These are phyloP conservation scores for Prietella phreatophila DNA, from an alignment of 2,113 vertebrate genomes.

Conservation along the genomic window DNA sequence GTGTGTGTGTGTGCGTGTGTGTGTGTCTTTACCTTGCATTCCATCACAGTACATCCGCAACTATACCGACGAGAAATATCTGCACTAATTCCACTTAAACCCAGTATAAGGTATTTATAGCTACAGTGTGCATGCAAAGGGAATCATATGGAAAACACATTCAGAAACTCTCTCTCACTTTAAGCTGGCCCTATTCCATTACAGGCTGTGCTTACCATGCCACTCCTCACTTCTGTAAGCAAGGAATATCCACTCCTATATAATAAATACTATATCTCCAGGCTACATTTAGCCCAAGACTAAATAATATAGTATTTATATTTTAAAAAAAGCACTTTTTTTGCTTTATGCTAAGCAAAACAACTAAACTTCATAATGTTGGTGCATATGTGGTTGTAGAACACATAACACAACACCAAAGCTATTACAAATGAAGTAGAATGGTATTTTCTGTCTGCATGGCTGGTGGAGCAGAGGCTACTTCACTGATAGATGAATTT, in stretches of 20 bases:
- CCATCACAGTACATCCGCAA: conserved; percentile 42
- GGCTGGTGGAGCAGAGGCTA: conserved; percentile 27
- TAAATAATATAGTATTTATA: background rate
- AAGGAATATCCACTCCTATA: background rate
- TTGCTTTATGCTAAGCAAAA: background rate
- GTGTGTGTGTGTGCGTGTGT: background rate
- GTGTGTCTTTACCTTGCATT: background rate
- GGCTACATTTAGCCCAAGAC: background rate
- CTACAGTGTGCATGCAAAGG: conserved; percentile 44
- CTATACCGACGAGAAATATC: conserved; percentile 57
- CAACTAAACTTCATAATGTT: background rate
- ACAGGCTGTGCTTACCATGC: conserved; percentile 9
- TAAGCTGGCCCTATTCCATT: conserved; percentile 54
- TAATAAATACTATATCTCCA: background rate
- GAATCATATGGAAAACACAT: conserved; percentile 66
- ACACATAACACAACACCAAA: conserved; percentile 4
- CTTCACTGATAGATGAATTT: conserved; percentile 63
- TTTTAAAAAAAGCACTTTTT: background rate
- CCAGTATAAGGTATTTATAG: conserved; percentile 71
- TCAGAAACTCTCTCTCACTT: conserved; percentile 46
- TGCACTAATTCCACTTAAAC: conserved; percentile 66
- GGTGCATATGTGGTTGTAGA: background rate
- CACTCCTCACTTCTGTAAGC: background rate
- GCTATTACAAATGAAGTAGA: background rate
- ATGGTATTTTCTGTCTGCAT: background rate